Evolutionary conservation across 2,888 invertebrate genomes (phyloP).

Genomic region (Lasioglossum morio): DNA sequence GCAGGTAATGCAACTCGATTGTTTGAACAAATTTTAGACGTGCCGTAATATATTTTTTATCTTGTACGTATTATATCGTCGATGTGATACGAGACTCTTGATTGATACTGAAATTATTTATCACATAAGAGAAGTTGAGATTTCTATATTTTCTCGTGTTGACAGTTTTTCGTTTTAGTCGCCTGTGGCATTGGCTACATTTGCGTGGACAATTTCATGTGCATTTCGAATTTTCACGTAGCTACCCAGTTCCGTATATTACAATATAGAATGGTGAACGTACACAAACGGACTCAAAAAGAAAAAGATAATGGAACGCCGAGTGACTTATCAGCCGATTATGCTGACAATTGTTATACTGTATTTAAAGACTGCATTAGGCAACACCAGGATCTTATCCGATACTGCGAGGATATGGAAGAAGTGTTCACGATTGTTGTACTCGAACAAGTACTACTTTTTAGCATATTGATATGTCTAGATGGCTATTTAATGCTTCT

Average conservation of each 20-base stretch:
- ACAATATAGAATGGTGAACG: background rate
- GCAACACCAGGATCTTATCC: background rate
- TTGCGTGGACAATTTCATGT: slow-evolving; percentile 10
- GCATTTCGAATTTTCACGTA: background rate
- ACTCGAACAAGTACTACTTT: background rate
- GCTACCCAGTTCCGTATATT: slow-evolving; percentile 19
- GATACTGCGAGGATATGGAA: background rate
- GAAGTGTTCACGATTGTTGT: background rate
- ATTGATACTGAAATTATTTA: background rate
- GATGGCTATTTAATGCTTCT: background rate
- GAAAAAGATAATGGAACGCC: background rate
- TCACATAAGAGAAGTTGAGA: background rate
- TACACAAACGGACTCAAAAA: background rate
- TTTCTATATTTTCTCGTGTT: background rate
- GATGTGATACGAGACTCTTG: too few species aligned
- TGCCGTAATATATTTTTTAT: background rate
- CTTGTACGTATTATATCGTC: background rate
- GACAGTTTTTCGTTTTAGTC: background rate
- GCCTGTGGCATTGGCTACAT: background rate
- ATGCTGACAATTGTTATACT: background rate
- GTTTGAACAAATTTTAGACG: background rate
- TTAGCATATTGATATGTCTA: slow-evolving; percentile 3
- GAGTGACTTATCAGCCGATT: too few species aligned
- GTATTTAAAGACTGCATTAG: background rate
- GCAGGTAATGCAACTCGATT: slow-evolving; percentile 32